Evolutionary conservation across 2,888 invertebrate species (phyloP), one percentile per base, ranked within the genome.

Genomic region (Calameuta filiformis): DNA sequence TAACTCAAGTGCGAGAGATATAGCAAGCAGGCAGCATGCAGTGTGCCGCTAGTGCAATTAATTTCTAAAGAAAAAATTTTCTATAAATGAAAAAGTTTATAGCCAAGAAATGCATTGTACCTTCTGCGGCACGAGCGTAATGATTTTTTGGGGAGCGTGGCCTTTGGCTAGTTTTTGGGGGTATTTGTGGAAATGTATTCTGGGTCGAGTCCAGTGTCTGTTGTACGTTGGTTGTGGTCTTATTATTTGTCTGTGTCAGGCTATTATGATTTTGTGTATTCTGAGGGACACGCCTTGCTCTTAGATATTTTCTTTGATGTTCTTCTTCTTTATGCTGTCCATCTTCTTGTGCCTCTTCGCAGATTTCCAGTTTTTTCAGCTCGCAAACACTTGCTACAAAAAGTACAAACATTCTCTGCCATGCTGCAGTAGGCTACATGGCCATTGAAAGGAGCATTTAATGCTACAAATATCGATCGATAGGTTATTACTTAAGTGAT

Each of bases 351-450:
- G 85, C 85, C 79, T 89, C 88, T 86, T 87, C 83, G 84, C 86
- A 81, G 85, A 91, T 88, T 84, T 87, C 90, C 90, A 91, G 87
- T 81, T 89, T 91, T 89, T 91, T 89, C 90, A 90, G 91, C 89
- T 90, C 88, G 87, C 89, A 90, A 84, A 91, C 87, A 89, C 88
- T 91, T 86, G 87, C 91, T 91, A 91, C 88, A 91, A 91, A 89
- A 85, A 73, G 35, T 87, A 83, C 83, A 89, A 88, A 87, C 87
- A 88, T 89, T 88, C 89, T 89, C 88, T 86, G 89, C 89, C 90
- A 90, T 90, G 90, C 90, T 89, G 86, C 88, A 84, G 82, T 86
- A 85, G 68, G 35, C 34, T 75, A 75, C 6, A 68, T 23, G 34
- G n/a, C 56, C 68, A 68, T 37, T 34, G 23, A 37, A 76, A 15